Base-by-base conservation (phyloP, 2,797 vertebrate genomes). In the Neosalanx taihuensis region DNA sequence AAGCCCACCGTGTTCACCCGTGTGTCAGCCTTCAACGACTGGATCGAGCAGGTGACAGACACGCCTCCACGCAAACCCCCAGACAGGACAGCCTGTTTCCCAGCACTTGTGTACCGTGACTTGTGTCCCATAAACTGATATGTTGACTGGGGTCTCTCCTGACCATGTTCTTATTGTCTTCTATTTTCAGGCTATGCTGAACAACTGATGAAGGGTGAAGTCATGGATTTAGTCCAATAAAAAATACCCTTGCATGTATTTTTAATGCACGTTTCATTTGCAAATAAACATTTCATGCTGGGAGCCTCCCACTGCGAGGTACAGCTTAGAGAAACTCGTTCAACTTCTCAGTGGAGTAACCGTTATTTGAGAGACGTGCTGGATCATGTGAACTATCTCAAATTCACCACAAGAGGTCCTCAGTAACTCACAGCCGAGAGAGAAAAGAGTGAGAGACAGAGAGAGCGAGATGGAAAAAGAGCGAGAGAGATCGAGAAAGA, bases 1-100 rank as follows among this genome's bases (percentile, higher is more conserved):
- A 97, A 96, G 74, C 95, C 95, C 71, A 97, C 95, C 0, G 95
- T 96, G 72, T 97, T 96, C 92, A 95, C 94, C 5, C 92, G 95
- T 0, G 92, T 95, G 56, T 97, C 95, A 0, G 92, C 93, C 74
- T 96, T 94, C 83, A 93, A 86, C 0, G 79, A 85, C 76, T 97
- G 95, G 95, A 93, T 97, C 0, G 68, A 92, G 68, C 72, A 90
- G 90, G 95, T 96, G 82, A 70, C 33, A 0, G 30, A n/a, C 61
- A 49, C 26, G 30, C 20, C 4, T 3, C 12, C 15, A 53, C 46
- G 0, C 29, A 26, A 26, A 30, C 13, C 18, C 26, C 46, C 9
- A 64, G 18, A 13, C 3, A 41, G 20, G 35, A 46, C 23, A 13
- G 37, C 7, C 1, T 10, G 37, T 41, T 10, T 41, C 37, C 9